Base-by-base conservation (phyloP, 2,888 invertebrate species). In the Odontomyia ornata region DNA sequence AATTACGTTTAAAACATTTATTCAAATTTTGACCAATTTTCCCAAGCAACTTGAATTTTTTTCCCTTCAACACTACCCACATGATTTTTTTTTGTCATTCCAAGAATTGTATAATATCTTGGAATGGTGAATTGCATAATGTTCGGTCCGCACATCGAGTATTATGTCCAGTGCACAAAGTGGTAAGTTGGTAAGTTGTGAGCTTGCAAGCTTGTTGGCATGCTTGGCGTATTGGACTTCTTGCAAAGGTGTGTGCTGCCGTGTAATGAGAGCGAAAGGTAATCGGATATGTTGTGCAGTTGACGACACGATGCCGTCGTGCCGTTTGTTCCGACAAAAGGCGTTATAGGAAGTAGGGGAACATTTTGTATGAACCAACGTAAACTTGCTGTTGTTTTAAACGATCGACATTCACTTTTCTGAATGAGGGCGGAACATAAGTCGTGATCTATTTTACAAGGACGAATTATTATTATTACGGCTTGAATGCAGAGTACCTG, bases 381-480 rank as follows among this genome's bases (percentile, higher is more conserved):
- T 9, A 3, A 36, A 9, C 36, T 36, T 36, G 9, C 56, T 57
- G 73, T 73, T 52, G 52, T 52, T 72, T 72, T 72, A 72, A n/a
- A 56, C 71, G 57, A 30, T 72, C 43, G 46, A 75, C 75, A 64
- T 75, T 75, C 75, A 79, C 75, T 80, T 77, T 76, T 77, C 73
- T 36, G 73, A 76, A 75, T 77, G 80, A 80, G 80, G 80, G 81
- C 81, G 81, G 81, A 81, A 81, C 77, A 76, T 75, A 80, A 80
- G 75, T 80, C 81, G 81, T 80, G 81, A 80, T 79, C 79, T 79
- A 78, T 76, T 80, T 80, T 78, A 79, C 81, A 81, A 81, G 81
- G 81, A 81, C 81, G 81, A 81, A 81, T 80, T 77, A 46, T 43
- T 36, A n/a, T 57, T 56, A 73, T 67, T 76, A 72, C 60, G 36